Percentiles rank a stretch among this genome's conserved stretches.
phyloP scores from a whole-genome alignment of 1,140 invertebrate species.

The Caenorhabditis inopinata region DNA sequence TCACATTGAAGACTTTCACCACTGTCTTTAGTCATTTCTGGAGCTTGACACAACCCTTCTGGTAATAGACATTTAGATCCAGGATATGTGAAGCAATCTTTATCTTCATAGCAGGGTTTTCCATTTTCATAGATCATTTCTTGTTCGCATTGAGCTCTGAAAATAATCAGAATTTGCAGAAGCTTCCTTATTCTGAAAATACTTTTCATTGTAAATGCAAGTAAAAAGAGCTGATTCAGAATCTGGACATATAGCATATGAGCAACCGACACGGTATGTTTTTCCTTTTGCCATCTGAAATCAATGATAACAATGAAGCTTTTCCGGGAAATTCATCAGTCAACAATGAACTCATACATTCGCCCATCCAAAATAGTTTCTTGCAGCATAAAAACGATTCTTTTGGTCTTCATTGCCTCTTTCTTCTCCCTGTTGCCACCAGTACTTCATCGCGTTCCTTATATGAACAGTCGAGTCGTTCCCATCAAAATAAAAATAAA shows the following conservation, averaged over 20 bases:
- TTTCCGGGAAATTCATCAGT: background rate
- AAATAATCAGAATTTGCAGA: background rate
- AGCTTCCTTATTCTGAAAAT: background rate
- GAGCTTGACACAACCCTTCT: conserved; percentile 36
- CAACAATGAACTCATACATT: conserved; percentile 24
- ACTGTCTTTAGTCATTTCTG: background rate
- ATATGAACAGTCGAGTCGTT: conserved; percentile 36
- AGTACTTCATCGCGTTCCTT: conserved; percentile 36
- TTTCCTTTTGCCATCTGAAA: conserved; percentile 46
- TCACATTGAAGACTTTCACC: conserved; percentile 21
- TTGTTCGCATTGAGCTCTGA: conserved; percentile 42
- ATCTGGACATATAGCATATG: conserved; percentile 12
- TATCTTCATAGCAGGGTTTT: conserved; percentile 26
- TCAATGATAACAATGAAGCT: background rate
- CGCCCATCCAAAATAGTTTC: conserved; percentile 34
- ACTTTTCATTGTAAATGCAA: conserved; percentile 40
- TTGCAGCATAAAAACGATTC: conserved; percentile 1
- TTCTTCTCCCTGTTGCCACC: conserved; percentile 35
- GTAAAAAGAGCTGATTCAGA: conserved; percentile 21
- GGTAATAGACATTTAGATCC: background rate
- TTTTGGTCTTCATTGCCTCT: conserved; percentile 28
- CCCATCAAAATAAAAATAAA: conserved; percentile 34
- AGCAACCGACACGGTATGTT: conserved; percentile 33
- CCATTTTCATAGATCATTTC: conserved; percentile 45
- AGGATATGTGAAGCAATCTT: conserved; percentile 40